Conservation (phyloP, 2,113 vertebrate species). For the Entelurus aequoreus region DNA sequence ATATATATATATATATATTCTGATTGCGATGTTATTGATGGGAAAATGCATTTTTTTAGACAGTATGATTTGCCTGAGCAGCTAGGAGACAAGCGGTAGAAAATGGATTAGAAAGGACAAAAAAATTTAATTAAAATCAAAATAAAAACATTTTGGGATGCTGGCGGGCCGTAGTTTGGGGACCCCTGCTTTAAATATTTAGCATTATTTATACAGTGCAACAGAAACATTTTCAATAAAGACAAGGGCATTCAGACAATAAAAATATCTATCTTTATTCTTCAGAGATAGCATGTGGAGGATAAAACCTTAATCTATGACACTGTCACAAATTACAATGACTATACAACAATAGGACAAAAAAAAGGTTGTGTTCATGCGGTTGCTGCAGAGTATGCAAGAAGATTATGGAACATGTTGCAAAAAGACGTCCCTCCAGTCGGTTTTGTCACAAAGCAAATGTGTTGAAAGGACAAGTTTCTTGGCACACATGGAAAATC, state of each 20-base stretch:
- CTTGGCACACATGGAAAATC: conserved; percentile 18
- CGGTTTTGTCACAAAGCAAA: not conserved
- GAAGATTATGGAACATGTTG: conserved; percentile 11
- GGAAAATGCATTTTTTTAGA: too few relatives aligned
- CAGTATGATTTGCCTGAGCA: too few relatives aligned
- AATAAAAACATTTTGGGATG: too few relatives aligned
- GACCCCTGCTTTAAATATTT: too few relatives aligned
- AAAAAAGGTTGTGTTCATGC: conserved; percentile 14
- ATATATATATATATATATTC: too few relatives aligned
- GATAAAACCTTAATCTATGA: conserved; percentile 69
- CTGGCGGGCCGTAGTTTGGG: too few relatives aligned
- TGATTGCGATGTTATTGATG: too few relatives aligned
- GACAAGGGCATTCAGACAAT: conserved; percentile 51
- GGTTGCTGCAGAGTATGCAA: conserved; percentile 1
- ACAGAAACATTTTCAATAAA: conserved; percentile 11
- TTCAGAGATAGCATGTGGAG: conserved; percentile 88
- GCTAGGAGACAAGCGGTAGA: too few relatives aligned
- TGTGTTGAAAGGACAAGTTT: not conserved
- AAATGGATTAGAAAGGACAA: too few relatives aligned
- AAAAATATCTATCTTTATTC: conserved; percentile 89
- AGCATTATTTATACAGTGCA: too few relatives aligned
- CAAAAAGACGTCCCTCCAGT: conserved; percentile 14
- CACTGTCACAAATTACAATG: conserved; percentile 84
- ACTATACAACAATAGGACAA: conserved; percentile 79
- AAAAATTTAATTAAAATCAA: too few relatives aligned